Percentiles rank a stretch among this genome's conserved stretches.
phyloP scores from a whole-genome alignment of 2,113 vertebrate genomes.

The Pluvialis apricaria region DNA sequence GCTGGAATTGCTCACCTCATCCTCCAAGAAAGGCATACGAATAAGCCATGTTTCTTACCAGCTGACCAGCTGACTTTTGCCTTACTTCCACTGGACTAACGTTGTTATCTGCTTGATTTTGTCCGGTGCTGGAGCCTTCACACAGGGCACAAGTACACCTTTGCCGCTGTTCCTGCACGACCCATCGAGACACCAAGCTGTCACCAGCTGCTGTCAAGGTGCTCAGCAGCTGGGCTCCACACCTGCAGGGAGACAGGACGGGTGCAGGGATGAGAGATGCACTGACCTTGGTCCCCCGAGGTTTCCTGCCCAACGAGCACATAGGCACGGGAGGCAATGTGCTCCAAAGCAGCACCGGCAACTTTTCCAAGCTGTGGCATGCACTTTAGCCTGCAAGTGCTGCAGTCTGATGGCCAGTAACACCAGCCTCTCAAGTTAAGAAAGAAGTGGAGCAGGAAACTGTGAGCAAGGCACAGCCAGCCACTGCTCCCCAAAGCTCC shows the following conservation, averaged over 20 bases:
- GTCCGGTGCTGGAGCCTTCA: not conserved
- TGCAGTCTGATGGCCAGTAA: not conserved
- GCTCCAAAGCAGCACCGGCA: not conserved
- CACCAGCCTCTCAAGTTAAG: not conserved
- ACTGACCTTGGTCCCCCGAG: not conserved
- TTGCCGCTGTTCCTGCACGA: not conserved
- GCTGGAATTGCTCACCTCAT: not conserved
- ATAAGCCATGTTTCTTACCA: not conserved
- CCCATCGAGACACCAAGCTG: fast-evolving
- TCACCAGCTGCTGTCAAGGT: not conserved
- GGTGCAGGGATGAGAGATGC: fast-evolving
- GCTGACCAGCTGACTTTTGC: not conserved
- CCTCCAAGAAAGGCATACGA: not conserved
- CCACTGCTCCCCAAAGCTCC: not conserved
- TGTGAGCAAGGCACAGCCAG: not conserved
- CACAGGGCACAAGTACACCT: not conserved
- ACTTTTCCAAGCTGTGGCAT: not conserved
- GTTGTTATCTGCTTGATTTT: not conserved
- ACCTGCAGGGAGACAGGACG: not conserved
- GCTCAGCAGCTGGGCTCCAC: not conserved
- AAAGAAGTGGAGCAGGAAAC: not conserved
- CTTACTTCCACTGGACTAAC: not conserved
- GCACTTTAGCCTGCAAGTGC: not conserved
- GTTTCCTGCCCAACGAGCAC: not conserved
- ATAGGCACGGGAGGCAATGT: not conserved